Percentiles rank a stretch among this genome's conserved stretches.
Conservation (phyloP, 2,797 vertebrate species). For the Delichon dasypus region DNA sequence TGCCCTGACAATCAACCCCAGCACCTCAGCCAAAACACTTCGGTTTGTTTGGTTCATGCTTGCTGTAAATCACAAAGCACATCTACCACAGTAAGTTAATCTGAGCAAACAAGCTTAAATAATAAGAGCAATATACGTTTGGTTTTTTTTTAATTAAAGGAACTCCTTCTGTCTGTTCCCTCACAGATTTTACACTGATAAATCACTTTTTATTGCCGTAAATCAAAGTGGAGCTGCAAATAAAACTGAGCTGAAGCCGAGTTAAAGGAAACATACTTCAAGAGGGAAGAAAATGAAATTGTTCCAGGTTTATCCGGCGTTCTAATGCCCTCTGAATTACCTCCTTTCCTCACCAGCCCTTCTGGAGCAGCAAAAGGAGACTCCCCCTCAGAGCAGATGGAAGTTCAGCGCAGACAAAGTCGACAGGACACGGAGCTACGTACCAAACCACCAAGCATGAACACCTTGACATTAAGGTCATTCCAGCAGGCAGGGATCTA, state of each 20-base stretch:
- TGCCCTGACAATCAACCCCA: not conserved
- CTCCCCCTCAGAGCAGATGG: not conserved
- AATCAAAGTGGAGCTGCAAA: not conserved
- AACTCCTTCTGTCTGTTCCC: not conserved
- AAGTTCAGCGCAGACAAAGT: conserved; percentile 3
- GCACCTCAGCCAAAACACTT: not conserved
- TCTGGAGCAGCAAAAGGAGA: not conserved
- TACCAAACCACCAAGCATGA: conserved; percentile 26
- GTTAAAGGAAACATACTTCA: not conserved
- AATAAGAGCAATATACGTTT: not conserved
- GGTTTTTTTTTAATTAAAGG: not conserved
- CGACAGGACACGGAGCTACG: conserved; percentile 19
- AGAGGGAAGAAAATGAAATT: not conserved
- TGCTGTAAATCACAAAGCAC: not conserved
- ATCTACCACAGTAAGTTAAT: not conserved
- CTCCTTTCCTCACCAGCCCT: not conserved
- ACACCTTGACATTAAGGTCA: conserved; percentile 41
- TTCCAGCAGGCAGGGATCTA: conserved; percentile 42
- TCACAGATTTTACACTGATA: not conserved
- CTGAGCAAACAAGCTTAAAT: not conserved
- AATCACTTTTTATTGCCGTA: not conserved
- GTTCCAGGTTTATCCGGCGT: not conserved
- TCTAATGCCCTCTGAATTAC: not conserved
- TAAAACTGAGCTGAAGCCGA: not conserved
- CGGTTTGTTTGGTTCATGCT: not conserved